Percentiles rank a stretch among this genome's conserved stretches.
Conservation (phyloP, 2,113 vertebrate species). For the Oenanthe oenanthe region DNA sequence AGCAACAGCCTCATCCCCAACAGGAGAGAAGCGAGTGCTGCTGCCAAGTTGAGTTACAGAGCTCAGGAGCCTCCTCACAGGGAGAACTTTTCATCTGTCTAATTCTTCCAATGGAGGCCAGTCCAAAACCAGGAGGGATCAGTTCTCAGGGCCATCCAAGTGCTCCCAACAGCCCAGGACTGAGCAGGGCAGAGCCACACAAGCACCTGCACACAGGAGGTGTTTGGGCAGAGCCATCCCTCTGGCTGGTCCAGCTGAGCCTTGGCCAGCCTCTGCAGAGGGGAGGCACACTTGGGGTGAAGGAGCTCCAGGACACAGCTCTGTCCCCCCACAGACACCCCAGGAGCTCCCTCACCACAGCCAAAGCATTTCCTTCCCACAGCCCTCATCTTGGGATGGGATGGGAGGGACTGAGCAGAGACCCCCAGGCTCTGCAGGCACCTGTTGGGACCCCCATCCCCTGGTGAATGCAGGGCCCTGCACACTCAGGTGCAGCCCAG, state of each 20-base stretch:
- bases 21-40: not conserved
- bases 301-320: not conserved
- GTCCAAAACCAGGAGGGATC: not conserved
- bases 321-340: accelerated
- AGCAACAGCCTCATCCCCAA: accelerated
- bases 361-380: not conserved
- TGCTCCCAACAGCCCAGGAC: not conserved
- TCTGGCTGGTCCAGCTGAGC: accelerated
- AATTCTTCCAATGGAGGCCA: accelerated
- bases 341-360: not conserved
- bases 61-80: not conserved
- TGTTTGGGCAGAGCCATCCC: not conserved
- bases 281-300: accelerated
- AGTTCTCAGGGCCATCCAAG: not conserved
- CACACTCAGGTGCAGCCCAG: accelerated
- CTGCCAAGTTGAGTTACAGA: not conserved
- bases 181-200: accelerated
- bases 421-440: accelerated
- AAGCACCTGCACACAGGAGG: accelerated
- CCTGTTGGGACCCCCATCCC: accelerated
- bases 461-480: accelerated
- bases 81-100: not conserved
- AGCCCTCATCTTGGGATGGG: not conserved
- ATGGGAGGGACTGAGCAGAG: not conserved
- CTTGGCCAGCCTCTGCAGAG: accelerated